phyloP scores from a whole-genome alignment of 2,113 vertebrate species.

The Coturnix japonica region DNA sequence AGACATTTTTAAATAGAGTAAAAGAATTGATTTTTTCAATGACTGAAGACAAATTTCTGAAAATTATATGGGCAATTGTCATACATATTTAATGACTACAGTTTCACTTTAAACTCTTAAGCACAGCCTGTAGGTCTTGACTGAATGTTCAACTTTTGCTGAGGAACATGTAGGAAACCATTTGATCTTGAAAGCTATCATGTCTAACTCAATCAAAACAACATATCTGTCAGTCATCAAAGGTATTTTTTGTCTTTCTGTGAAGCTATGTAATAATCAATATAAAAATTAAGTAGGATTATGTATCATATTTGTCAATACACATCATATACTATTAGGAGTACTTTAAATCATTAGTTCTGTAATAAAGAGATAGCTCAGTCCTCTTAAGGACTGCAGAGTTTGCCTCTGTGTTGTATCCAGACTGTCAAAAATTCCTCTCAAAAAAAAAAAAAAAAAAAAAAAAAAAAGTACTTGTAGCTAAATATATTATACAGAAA shows the following conservation, averaged over 20 bases:
- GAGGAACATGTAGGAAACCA: not conserved
- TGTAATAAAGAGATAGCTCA: not conserved
- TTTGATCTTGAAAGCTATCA: not conserved
- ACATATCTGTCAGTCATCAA: not conserved
- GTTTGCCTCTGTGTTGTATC: not conserved
- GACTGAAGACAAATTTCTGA: not conserved
- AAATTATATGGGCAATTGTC: not conserved
- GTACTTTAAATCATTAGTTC: not conserved
- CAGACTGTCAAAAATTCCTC: not conserved
- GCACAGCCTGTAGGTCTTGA: not conserved
- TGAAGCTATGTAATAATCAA: not conserved
- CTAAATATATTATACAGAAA: not conserved
- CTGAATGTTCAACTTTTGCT: not conserved
- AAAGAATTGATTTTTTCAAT: not conserved
- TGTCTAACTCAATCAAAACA: not conserved
- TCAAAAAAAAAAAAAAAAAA: not conserved
- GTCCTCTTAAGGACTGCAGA: not conserved
- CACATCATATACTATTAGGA: not conserved
- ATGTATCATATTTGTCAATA: not conserved
- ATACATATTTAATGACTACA: not conserved
- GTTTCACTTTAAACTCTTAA: not conserved
- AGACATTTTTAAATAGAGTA: not conserved
- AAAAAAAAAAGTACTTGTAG: not conserved
- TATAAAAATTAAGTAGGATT: not conserved
- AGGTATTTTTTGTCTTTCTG: not conserved